These are phyloP conservation scores for Falcaria lacertinaria DNA, from an alignment of 2,888 invertebrate species.

Conservation along the genomic window DNA sequence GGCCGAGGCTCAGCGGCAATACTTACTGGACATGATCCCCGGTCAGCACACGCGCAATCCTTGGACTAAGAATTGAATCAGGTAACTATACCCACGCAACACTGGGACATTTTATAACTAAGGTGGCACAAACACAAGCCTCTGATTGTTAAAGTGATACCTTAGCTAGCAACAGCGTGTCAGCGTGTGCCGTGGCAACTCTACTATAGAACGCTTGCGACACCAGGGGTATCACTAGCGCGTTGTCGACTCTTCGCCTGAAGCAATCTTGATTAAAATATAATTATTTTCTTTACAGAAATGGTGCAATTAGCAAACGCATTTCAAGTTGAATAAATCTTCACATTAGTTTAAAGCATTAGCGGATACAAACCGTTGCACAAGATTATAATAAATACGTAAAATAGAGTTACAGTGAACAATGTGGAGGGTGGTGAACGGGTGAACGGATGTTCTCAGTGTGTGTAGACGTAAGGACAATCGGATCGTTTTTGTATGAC, in stretches of 20 bases:
- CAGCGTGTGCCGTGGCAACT: too few relatives aligned
- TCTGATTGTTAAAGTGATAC: neutral
- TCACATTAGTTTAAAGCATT: neutral
- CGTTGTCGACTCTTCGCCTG: too few relatives aligned
- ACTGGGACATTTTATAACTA: too few relatives aligned
- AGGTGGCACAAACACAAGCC: too few relatives aligned
- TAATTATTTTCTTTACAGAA: conserved; percentile 1
- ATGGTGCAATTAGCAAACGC: conserved; percentile 1
- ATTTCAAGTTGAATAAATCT: conserved; percentile 2
- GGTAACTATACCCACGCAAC: too few relatives aligned
- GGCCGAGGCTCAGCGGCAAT: conserved; percentile 94
- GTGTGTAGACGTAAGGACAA: conserved; percentile 22
- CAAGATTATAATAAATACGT: conserved; percentile 31
- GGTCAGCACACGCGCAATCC: conserved; percentile 66
- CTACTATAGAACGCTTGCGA: too few relatives aligned
- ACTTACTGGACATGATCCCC: conserved; percentile 97
- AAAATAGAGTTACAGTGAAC: conserved; percentile 9
- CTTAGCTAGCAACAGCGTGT: too few relatives aligned
- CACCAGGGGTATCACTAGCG: too few relatives aligned
- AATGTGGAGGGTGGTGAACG: conserved; percentile 5
- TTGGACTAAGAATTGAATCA: conserved; percentile 66
- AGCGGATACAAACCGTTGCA: conserved; percentile 11
- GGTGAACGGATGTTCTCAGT: conserved; percentile 21
- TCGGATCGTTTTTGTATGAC: conserved; percentile 38
- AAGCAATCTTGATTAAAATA: too few relatives aligned